phyloP scores from a whole-genome alignment of 2,113 vertebrate genomes.

The Arvicanthis niloticus region DNA sequence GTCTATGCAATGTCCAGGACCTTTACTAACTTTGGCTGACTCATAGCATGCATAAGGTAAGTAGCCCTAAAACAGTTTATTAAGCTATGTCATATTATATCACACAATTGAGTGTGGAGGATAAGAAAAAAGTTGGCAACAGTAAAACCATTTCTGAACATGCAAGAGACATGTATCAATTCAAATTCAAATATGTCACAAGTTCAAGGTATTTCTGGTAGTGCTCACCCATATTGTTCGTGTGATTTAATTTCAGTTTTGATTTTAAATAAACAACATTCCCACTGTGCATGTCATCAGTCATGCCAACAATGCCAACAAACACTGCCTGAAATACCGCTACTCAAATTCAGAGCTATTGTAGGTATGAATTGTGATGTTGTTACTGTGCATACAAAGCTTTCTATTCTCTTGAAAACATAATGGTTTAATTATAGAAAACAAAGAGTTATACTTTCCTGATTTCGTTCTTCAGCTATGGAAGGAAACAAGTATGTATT shows the following conservation, averaged over 20 bases:
- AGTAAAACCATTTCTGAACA: neutral
- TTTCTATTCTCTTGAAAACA: neutral
- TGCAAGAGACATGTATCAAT: neutral
- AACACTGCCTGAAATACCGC: neutral
- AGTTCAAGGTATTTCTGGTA: neutral
- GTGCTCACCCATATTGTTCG: neutral
- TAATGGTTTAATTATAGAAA: neutral
- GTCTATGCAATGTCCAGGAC: neutral
- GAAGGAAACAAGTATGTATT: neutral
- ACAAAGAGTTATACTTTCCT: neutral
- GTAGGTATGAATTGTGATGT: neutral
- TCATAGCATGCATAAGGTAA: neutral
- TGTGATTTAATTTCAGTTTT: neutral
- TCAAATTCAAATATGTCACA: neutral
- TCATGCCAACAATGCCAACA: neutral
- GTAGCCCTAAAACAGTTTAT: neutral
- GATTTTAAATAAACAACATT: neutral
- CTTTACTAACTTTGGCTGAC: neutral
- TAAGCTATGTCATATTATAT: neutral
- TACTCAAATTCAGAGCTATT: neutral
- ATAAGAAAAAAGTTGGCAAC: neutral
- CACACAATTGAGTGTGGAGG: neutral
- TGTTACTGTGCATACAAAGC: neutral
- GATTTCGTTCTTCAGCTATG: neutral
- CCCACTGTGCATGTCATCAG: neutral